These are phyloP conservation scores for Drosophila rubida DNA, from an alignment of 2,888 invertebrate genomes.

Conservation along the genomic window DNA sequence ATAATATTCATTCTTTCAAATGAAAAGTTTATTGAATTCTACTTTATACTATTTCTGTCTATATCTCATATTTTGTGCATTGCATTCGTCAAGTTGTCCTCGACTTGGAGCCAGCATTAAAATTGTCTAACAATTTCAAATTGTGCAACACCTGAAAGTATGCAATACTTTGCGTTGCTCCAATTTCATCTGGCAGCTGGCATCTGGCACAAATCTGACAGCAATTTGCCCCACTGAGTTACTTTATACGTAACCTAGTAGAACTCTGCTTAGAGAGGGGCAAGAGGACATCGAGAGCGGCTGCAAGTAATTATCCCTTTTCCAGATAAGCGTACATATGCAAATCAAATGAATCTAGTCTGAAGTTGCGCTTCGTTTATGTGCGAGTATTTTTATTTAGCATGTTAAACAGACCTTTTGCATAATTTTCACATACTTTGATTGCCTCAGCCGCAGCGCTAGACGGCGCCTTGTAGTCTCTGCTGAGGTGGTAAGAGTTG, in stretches of 20 bases:
- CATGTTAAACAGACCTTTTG: conserved; percentile 62
- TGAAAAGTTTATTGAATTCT: no score
- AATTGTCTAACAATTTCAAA: background rate
- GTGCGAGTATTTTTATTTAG: conserved; percentile 11
- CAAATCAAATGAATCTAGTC: conserved; percentile 45
- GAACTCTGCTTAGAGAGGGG: conserved; percentile 26
- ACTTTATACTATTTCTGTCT: no score
- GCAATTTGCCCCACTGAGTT: conserved; percentile 32
- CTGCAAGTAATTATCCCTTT: conserved; percentile 69
- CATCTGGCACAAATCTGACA: conserved; percentile 7
- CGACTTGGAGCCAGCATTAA: background rate
- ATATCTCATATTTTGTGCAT: no score
- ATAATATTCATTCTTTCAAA: no score
- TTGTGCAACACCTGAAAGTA: conserved; percentile 46
- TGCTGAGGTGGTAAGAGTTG: conserved; percentile 17
- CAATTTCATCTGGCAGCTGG: background rate
- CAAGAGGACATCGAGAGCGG: background rate
- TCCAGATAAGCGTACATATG: conserved; percentile 46
- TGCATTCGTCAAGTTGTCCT: background rate
- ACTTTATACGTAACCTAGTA: conserved; percentile 35
- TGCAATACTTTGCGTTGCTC: conserved; percentile 34
- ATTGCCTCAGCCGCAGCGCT: conserved; percentile 33
- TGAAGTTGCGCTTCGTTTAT: conserved; percentile 29
- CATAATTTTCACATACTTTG: conserved; percentile 76
- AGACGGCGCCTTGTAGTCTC: background rate